Conservation (phyloP, 2,888 invertebrate species). For the Choreutis nemorana region DNA sequence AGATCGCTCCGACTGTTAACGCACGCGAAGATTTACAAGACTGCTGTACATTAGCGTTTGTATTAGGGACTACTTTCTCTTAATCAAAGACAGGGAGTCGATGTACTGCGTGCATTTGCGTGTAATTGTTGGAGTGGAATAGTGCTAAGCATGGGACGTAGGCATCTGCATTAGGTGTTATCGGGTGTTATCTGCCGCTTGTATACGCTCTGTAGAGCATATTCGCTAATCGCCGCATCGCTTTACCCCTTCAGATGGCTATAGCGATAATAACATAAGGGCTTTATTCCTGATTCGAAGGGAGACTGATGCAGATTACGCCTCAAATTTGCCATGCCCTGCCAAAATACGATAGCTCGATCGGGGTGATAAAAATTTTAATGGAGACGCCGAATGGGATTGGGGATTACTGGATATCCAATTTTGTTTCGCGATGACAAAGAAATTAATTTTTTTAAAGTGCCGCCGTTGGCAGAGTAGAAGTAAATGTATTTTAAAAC, state of each 20-base stretch:
- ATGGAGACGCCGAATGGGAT: conserved; percentile 3
- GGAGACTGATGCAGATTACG: conserved; percentile 37
- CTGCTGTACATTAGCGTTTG: conserved; percentile 45
- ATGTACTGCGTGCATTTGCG: conserved; percentile 26
- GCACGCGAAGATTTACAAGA: conserved; percentile 17
- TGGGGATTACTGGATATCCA: too few species aligned
- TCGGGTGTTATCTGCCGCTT: conserved; percentile 34
- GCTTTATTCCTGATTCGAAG: conserved; percentile 40
- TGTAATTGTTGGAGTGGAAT: conserved; percentile 9
- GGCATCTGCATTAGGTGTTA: conserved; percentile 29
- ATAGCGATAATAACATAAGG: conserved; percentile 36
- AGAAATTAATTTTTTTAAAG: too few species aligned
- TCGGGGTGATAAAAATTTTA: conserved; percentile 13
- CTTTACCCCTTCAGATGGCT: conserved; percentile 41
- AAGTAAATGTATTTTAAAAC: too few species aligned
- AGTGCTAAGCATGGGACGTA: conserved; percentile 11
- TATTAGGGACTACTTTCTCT: conserved; percentile 23
- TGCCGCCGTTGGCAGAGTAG: too few species aligned
- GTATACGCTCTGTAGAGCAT: conserved; percentile 34
- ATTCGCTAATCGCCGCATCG: conserved; percentile 49
- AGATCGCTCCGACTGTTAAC: conserved; percentile 11
- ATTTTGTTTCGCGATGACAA: too few species aligned
- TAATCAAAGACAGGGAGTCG: conserved; percentile 26
- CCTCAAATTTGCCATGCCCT: conserved; percentile 47
- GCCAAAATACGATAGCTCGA: conserved; percentile 33